Percentiles rank a stretch among this genome's conserved stretches.
phyloP scores from a whole-genome alignment of 2,888 invertebrate genomes.

The Mythimna pallens region DNA sequence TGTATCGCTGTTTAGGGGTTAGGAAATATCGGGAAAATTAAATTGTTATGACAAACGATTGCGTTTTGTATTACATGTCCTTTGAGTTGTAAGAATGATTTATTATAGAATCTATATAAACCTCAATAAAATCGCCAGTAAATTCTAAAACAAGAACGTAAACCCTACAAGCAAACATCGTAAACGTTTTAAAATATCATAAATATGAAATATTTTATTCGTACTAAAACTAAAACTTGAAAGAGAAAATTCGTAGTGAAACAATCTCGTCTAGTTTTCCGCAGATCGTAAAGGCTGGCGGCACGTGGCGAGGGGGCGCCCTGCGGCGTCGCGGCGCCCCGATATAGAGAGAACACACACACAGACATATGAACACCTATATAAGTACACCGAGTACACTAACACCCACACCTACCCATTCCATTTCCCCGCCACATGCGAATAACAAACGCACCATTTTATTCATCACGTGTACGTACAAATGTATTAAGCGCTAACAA shows the following conservation, averaged over 20 bases:
- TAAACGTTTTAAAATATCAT: constrained; percentile 35
- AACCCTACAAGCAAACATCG: constrained; percentile 5
- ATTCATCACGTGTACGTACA: constrained; percentile 55
- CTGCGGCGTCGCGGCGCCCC: constrained; percentile 56
- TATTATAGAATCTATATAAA: constrained; percentile 5
- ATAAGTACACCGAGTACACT: constrained; percentile 8
- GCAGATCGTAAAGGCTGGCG: constrained; percentile 44
- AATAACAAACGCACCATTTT: constrained; percentile 57
- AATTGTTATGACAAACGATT: not conserved
- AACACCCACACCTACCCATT: constrained; percentile 37
- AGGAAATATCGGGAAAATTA: not conserved
- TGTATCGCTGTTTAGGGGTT: not conserved
- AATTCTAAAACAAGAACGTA: constrained; percentile 18
- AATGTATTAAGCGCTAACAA: constrained; percentile 48
- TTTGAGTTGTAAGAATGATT: constrained; percentile 10
- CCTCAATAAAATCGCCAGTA: not conserved
- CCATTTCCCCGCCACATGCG: constrained; percentile 29
- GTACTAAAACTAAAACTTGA: constrained; percentile 43
- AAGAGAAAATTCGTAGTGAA: constrained; percentile 29
- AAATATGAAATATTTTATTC: constrained; percentile 46
- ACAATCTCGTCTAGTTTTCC: constrained; percentile 36
- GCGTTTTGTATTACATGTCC: not conserved
- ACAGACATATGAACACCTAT: constrained; percentile 13
- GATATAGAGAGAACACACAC: constrained; percentile 47
- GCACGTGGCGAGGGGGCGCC: constrained; percentile 57